Conservation (phyloP, 2,113 vertebrate genomes). For the Montifringilla adamsi region DNA sequence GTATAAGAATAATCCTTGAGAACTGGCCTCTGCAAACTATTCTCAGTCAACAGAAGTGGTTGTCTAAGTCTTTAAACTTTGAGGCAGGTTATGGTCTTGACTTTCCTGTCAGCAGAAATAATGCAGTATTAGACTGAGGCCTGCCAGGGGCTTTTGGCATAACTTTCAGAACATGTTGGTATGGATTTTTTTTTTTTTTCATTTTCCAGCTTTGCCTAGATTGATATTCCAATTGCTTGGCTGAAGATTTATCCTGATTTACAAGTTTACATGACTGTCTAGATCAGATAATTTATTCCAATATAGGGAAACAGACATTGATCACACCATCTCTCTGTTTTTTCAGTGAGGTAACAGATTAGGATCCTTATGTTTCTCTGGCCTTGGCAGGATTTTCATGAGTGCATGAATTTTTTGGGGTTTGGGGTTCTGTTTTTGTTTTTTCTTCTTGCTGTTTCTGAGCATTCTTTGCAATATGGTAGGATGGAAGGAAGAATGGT, state of each 20-base stretch:
- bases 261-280: not conserved
- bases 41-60: not conserved
- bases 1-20: not conserved
- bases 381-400: not conserved
- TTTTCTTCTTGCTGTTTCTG: not conserved
- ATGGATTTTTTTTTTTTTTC: not conserved
- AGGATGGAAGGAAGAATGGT: not conserved
- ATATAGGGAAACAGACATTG: not conserved
- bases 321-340: not conserved
- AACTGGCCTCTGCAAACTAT: not conserved
- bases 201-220: not conserved
- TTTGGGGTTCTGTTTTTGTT: not conserved
- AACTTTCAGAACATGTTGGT: not conserved
- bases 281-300: not conserved
- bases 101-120: not conserved
- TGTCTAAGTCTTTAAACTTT: not conserved
- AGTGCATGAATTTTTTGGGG: not conserved
- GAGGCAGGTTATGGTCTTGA: not conserved
- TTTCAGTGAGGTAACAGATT: not conserved
- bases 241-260: not conserved
- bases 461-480: not conserved
- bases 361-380: not conserved
- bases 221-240: not conserved
- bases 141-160: not conserved
- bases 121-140: not conserved